phyloP scores from a whole-genome alignment of 2,888 invertebrate genomes.

The Yponomeuta evonymella region DNA sequence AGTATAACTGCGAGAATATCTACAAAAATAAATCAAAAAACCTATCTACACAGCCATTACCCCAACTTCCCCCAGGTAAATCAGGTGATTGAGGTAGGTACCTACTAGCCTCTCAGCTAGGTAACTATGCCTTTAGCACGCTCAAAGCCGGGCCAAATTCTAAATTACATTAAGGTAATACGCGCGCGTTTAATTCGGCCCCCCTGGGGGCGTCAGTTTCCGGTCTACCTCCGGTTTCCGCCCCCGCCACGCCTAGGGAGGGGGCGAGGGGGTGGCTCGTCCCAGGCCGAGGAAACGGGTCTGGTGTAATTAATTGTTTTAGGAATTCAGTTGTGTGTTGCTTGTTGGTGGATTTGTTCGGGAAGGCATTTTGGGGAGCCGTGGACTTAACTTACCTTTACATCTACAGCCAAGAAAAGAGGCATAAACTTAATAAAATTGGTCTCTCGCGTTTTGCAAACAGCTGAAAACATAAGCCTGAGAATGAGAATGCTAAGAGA shows the following conservation, averaged over 20 bases:
- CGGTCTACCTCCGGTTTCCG: constrained; percentile 27
- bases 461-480: too few species aligned
- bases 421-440: too few species aligned
- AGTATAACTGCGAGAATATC: too few species aligned
- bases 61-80: neutral
- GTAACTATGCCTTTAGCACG: neutral
- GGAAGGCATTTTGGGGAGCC: neutral
- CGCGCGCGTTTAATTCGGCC: constrained; percentile 38
- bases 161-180: constrained; percentile 43
- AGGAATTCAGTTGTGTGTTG: neutral
- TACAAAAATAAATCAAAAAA: neutral
- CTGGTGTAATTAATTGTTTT: neutral
- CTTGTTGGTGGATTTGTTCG: neutral
- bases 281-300: neutral
- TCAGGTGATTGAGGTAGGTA: neutral
- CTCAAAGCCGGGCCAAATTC: constrained; percentile 16
- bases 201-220: constrained; percentile 24
- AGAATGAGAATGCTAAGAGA: too few species aligned
- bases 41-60: neutral
- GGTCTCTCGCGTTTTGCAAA: too few species aligned
- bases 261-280: constrained; percentile 9
- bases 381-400: too few species aligned
- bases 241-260: constrained; percentile 29
- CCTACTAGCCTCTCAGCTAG: neutral
- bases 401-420: too few species aligned